Base-by-base conservation (phyloP, 2,888 invertebrate genomes). In the Campoletis raptor region DNA sequence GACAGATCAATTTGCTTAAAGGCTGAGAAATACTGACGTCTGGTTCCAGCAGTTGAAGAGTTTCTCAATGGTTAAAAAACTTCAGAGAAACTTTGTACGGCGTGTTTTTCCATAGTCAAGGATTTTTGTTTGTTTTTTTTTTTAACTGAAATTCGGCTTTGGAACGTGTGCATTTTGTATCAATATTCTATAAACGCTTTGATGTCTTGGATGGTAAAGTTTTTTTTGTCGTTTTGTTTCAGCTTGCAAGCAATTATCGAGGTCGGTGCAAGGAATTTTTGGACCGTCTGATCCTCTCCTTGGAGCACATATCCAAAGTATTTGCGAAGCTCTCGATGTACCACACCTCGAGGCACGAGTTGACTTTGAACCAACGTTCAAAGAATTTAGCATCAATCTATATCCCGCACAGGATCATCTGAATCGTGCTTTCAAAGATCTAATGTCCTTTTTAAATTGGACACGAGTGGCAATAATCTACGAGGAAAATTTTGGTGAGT, bases 381-480 rank as follows among this genome's bases (percentile, higher is more conserved):
- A 96, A 92, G 96, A 97, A 90, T 97, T 97, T 93, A 98, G 98
- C 64, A 97, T 99, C 90, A 99, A 98, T 95, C 95, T 99, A 78
- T 97, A 98, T 94, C 99, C 99, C 0, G 96, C 98, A 12, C 97
- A 98, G 89, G 96, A 96, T 81, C 95, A 97, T 88, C 96, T 99
- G 93, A 97, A 98, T 92, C 96, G 96, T 92, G 98, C 98, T 0
- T 98, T 98, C 94, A 96, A 97, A 83, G 98, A 99, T 92, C 96
- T 98, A 89, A 97, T 99, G 94, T 95, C 96, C 12, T 98, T 98
- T 93, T 96, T 98, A 86, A 98, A 98, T 93, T 99, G 99, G 99
- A 98, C 98, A 3, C 96, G 97, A 92, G 98, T 99, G 92, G 98
- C 98, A 0, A 97, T 99, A 81, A 96, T 99, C 67, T 99, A 99